Evolutionary conservation across 1,140 invertebrate genomes (phyloP).

Genomic region (Cyclargus thomasi): DNA sequence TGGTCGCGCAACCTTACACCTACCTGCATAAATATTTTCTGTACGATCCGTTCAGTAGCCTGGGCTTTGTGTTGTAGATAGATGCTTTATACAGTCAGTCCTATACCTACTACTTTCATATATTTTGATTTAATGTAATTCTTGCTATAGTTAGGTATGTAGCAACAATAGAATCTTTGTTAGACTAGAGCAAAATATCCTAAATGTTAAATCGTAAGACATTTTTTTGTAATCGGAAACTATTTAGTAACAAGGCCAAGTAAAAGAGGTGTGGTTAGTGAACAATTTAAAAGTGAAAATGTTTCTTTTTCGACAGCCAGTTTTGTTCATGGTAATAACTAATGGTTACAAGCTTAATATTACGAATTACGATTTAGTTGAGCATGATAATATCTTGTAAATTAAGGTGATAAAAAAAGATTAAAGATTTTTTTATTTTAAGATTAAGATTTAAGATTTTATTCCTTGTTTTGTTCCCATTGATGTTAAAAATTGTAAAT

Average conservation of each 20-base stretch:
- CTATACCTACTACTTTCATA: too few relatives aligned
- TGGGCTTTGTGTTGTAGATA: too few relatives aligned
- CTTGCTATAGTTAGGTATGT: too few relatives aligned
- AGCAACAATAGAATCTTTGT: too few relatives aligned
- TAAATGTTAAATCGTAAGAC: not conserved
- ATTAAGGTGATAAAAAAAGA: not conserved
- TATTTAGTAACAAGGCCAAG: not conserved
- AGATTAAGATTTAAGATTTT: too few relatives aligned
- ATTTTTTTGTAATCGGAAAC: not conserved
- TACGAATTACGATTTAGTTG: not conserved
- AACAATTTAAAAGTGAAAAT: not conserved
- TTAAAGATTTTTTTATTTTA: not conserved
- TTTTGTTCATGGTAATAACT: not conserved
- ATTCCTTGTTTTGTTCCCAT: too few relatives aligned
- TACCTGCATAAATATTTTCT: too few relatives aligned
- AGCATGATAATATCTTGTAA: not conserved
- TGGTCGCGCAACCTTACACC: too few relatives aligned
- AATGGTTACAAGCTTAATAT: not conserved
- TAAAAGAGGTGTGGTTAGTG: not conserved
- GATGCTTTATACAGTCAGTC: too few relatives aligned
- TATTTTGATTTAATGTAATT: too few relatives aligned
- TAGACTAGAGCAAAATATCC: not conserved
- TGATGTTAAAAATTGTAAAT: too few relatives aligned
- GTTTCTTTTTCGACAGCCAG: not conserved
- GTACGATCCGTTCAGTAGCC: too few relatives aligned